Evolutionary conservation across 2,113 vertebrate genomes (phyloP), one percentile per base, ranked within the genome.

Genomic region (Heterotis niloticus): DNA sequence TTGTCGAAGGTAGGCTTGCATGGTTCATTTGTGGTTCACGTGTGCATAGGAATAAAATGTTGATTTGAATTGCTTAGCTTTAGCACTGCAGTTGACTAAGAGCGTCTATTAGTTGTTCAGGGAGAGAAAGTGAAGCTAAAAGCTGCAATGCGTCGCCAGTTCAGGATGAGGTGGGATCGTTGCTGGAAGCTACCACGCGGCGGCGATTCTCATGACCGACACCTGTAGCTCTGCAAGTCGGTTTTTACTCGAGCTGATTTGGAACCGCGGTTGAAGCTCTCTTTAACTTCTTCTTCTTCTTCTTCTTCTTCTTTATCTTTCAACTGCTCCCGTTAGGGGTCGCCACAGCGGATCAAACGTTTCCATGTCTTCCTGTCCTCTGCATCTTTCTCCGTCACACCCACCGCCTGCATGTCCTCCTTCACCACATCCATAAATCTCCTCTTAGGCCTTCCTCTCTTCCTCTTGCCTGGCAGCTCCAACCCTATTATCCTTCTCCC

Each of bases 41-140:
- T 59, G 57, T 10, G 11, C 11, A 59, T 59, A 11, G 9, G n/a
- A 18, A n/a, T n/a, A 13, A 59, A 17, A n/a, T 59, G 17, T 65
- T 3, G 64, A 59, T 75, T 10, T 75, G 20, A 75, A 56, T 57
- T 75, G 54, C 9, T 57, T 59, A 59, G 28, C 23, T 57, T 73
- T 75, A 28, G 10, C 10, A 17, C 17, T 17, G 10, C 56, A 29
- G 56, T 29, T 9, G 9, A 10, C 23, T 68, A 9, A 4, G 4
- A 29, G 12, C 7, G 24, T 62, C 7, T 3, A 16, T 62, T 20
- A 62, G 57, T 62, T 24, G 60, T 20, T 17, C 29, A 26, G 34
- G 56, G 62, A 16, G 12, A 17, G 23, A 76, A 76, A 44, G 20
- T 26, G 59, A 79, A 79, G 44, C 68, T 54, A 72, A 72, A 72